Evolutionary conservation across 2,113 vertebrate species (phyloP).

Genomic region (Hipposideros armiger): DNA sequence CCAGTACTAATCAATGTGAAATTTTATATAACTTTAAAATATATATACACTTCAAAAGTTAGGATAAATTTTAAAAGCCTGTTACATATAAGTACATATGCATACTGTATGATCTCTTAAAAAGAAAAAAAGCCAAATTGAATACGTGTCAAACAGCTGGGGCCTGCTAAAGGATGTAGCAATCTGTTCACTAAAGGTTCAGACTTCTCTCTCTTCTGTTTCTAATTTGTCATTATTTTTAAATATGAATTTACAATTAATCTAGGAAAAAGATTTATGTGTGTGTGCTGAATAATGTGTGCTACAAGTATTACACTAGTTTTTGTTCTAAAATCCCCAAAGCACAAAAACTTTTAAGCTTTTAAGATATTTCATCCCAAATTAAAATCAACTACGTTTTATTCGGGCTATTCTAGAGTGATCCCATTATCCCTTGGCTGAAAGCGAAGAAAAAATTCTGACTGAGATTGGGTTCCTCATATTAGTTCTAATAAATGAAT

Average conservation of each 20-base stretch:
- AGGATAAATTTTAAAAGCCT: not conserved
- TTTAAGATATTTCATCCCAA: conserved; percentile 10
- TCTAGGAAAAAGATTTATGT: not conserved
- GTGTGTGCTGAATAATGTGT: not conserved
- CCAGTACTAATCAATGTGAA: not conserved
- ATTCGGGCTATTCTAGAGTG: not conserved
- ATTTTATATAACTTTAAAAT: not conserved
- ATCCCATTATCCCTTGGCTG: not conserved
- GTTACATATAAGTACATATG: not conserved
- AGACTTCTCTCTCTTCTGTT: not conserved
- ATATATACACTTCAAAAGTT: not conserved
- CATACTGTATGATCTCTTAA: not conserved
- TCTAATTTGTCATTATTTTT: not conserved
- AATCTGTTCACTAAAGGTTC: not conserved
- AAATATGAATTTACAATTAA: not conserved
- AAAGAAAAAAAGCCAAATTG: not conserved
- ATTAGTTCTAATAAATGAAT: not conserved
- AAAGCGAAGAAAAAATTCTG: not conserved
- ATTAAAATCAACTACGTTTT: conserved; percentile 46
- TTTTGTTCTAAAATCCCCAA: not conserved
- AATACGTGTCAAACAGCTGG: not conserved
- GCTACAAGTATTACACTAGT: not conserved
- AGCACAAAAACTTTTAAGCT: conserved; percentile 41
- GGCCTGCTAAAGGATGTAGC: not conserved
- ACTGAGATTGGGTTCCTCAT: not conserved